phyloP scores from a whole-genome alignment of 2,888 invertebrate species.

The Drosophila emarginata region DNA sequence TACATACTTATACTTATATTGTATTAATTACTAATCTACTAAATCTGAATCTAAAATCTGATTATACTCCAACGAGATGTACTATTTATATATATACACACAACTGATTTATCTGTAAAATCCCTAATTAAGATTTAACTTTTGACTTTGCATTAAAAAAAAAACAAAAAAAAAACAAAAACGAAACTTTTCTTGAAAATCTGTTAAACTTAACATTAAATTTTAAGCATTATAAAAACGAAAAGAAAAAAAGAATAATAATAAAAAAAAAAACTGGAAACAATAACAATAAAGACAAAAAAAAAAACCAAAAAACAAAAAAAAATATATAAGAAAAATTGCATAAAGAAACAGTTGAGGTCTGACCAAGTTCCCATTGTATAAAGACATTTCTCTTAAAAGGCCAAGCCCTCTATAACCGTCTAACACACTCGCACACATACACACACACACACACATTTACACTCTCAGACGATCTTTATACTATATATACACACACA shows the following conservation, averaged over 20 bases:
- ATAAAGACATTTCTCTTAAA: slow-evolving; percentile 8
- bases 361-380: slow-evolving; percentile 10
- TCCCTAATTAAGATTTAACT: slow-evolving; percentile 64
- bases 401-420: slow-evolving; percentile 7
- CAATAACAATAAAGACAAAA: slow-evolving; percentile 53
- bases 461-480: not conserved
- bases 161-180: not conserved
- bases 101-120: slow-evolving; percentile 73
- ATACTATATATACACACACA: not conserved
- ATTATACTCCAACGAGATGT: slow-evolving; percentile 51
- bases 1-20: slow-evolving; percentile 50
- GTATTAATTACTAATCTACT: slow-evolving; percentile 23
- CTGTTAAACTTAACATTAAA: slow-evolving; percentile 67
- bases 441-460: slow-evolving; percentile 7
- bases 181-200: slow-evolving; percentile 60
- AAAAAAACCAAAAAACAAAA: slow-evolving; percentile 56
- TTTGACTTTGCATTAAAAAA: slow-evolving; percentile 67
- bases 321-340: slow-evolving; percentile 46
- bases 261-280: slow-evolving; percentile 52
- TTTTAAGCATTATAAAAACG: slow-evolving; percentile 51
- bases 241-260: slow-evolving; percentile 49
- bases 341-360: slow-evolving; percentile 31
- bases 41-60: slow-evolving; percentile 30
- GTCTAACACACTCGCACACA: slow-evolving; percentile 23
- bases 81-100: slow-evolving; percentile 61